Conservation (phyloP, 2,888 invertebrate genomes). For the Cerastis rubricosa region DNA sequence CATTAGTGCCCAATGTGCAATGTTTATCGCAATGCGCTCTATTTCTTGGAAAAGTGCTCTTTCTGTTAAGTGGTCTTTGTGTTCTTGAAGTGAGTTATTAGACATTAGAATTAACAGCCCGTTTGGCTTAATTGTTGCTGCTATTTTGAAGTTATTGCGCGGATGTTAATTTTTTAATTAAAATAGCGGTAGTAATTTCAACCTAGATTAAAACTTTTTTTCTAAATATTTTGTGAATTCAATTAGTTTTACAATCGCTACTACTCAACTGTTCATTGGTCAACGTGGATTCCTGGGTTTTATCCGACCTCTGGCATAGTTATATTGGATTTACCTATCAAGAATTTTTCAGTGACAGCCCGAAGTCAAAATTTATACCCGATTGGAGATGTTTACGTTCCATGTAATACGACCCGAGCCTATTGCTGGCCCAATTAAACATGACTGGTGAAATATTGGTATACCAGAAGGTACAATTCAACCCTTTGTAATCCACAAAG, state of each 20-base stretch:
- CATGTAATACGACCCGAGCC: not conserved
- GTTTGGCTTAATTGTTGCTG: slow-evolving; percentile 6
- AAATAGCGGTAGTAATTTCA: not conserved
- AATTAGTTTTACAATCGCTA: not conserved
- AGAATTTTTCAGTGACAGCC: not conserved
- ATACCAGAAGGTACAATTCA: not conserved
- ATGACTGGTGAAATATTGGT: not conserved
- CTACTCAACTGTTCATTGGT: not conserved
- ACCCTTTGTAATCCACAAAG: no score
- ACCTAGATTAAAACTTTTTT: not conserved
- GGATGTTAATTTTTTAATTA: not conserved
- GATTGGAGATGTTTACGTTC: not conserved
- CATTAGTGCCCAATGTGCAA: slow-evolving; percentile 54
- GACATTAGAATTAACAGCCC: not conserved
- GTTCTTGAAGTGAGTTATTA: slow-evolving; percentile 20
- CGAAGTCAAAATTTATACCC: not conserved
- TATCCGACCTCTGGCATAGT: not conserved
- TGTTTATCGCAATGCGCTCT: slow-evolving; percentile 48
- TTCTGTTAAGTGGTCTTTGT: slow-evolving; percentile 32
- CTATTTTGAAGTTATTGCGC: not conserved
- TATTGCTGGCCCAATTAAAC: not conserved
- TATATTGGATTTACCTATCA: no score
- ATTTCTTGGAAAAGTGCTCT: slow-evolving; percentile 31
- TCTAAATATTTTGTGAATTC: not conserved
- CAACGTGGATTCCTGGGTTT: not conserved